Evolutionary conservation across 2,113 vertebrate genomes (phyloP).

Genomic region (Ceyx cyanopectus): DNA sequence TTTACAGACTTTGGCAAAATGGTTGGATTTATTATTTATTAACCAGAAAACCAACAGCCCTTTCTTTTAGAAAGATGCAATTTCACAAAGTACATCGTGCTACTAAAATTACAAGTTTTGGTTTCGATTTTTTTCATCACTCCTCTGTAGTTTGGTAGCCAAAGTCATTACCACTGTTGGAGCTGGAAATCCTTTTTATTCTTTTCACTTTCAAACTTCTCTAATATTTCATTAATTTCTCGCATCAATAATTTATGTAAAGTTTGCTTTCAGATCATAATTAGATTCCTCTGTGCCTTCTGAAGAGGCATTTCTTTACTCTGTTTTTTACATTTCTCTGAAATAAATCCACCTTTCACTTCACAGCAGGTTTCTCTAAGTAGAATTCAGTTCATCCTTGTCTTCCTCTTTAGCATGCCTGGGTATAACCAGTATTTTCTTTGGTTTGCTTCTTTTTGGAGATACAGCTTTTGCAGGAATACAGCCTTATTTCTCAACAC

Average conservation of each 20-base stretch:
- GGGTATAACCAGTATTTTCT: neutral
- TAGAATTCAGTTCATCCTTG: neutral
- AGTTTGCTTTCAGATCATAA: neutral
- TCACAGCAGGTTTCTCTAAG: neutral
- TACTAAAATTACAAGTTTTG: neutral
- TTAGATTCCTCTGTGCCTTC: neutral
- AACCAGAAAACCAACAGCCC: constrained; percentile 54
- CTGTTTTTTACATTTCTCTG: neutral
- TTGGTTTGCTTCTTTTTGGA: neutral
- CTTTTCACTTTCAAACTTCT: neutral
- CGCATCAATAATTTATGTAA: neutral
- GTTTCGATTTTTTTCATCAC: neutral
- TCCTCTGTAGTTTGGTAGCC: neutral
- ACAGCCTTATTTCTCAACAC: neutral
- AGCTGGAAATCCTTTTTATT: neutral
- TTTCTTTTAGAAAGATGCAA: neutral
- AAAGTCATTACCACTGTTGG: neutral
- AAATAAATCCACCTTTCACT: neutral
- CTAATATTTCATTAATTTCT: neutral
- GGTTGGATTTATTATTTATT: constrained; percentile 64
- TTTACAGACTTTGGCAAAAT: constrained; percentile 65
- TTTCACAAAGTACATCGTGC: neutral
- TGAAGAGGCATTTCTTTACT: neutral
- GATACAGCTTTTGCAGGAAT: neutral
- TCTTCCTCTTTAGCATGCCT: neutral